Evolutionary conservation across 2,888 invertebrate genomes (phyloP).

Genomic region (Dascillus cervinus): DNA sequence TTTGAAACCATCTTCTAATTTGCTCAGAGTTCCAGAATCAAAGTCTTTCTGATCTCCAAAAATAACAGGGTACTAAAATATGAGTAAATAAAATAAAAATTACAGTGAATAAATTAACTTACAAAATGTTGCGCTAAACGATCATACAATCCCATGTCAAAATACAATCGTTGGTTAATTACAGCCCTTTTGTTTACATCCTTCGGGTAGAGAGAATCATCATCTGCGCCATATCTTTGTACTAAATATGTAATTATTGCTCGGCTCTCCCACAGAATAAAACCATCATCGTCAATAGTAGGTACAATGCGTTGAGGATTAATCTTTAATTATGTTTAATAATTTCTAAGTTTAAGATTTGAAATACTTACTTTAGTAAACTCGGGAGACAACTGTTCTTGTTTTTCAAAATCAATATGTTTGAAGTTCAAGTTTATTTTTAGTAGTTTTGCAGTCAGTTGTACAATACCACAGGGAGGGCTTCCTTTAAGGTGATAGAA

Average conservation of each 20-base stretch:
- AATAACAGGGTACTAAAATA: constrained; percentile 36
- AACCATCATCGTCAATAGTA: constrained; percentile 75
- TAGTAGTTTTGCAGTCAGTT: constrained; percentile 56
- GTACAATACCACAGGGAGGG: constrained; percentile 57
- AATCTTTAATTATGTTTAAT: no score
- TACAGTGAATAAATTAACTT: constrained; percentile 36
- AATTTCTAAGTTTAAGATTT: no score
- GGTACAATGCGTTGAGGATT: constrained; percentile 76
- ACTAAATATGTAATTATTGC: constrained; percentile 74
- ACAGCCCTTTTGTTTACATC: constrained; percentile 67
- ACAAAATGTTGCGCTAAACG: constrained; percentile 66
- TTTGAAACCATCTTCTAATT: constrained; percentile 59
- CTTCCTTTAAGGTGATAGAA: constrained; percentile 59
- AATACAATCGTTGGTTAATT: constrained; percentile 73
- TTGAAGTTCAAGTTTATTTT: constrained; percentile 60
- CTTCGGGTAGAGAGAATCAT: constrained; percentile 67
- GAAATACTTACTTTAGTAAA: no score
- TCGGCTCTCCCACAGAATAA: constrained; percentile 76
- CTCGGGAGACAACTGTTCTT: no score
- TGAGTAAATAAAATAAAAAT: not conserved
- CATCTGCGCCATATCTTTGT: constrained; percentile 73
- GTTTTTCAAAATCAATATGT: constrained; percentile 48
- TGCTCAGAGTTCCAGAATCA: constrained; percentile 60
- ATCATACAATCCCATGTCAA: constrained; percentile 69
- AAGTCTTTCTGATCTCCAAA: constrained; percentile 41